These are phyloP conservation scores for Trachelus tabidus DNA, from an alignment of 2,888 invertebrate species.

Conservation along the genomic window DNA sequence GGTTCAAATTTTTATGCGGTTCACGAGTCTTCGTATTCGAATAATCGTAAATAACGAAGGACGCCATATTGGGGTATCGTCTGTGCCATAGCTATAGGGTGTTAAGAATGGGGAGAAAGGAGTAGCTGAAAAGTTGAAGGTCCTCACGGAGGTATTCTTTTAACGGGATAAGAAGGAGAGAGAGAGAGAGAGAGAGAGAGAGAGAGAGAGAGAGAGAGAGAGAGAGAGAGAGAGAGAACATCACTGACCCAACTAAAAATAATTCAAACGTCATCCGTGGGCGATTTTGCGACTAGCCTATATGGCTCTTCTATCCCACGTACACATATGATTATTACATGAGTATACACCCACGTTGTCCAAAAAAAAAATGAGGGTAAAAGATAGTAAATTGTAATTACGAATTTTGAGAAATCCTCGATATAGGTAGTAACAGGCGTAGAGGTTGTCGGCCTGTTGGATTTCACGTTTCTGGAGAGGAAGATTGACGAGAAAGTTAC, in stretches of 20 bases:
- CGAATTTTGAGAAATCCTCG: neutral
- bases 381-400: neutral
- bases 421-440: neutral
- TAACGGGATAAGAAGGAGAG: neutral
- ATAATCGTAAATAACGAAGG: neutral
- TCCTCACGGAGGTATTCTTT: neutral
- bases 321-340: neutral
- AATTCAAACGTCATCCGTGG: constrained; percentile 3
- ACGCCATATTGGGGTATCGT: neutral
- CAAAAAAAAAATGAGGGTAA: neutral
- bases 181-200: neutral
- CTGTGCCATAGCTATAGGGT: neutral
- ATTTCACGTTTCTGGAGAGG: neutral
- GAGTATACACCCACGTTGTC: neutral
- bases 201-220: neutral
- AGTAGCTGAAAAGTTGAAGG: neutral
- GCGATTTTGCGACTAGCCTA: neutral
- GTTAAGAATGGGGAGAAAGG: neutral
- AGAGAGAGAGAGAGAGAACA: neutral
- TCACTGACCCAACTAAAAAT: neutral
- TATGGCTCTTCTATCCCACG: neutral
- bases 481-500: neutral
- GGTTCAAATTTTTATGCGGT: neutral
- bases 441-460: neutral
- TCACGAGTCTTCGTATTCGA: neutral